Percentiles rank a stretch among this genome's conserved stretches.
These are phyloP conservation scores for Aythya baeri DNA, from an alignment of 2,113 vertebrate species.

Conservation along the genomic window DNA sequence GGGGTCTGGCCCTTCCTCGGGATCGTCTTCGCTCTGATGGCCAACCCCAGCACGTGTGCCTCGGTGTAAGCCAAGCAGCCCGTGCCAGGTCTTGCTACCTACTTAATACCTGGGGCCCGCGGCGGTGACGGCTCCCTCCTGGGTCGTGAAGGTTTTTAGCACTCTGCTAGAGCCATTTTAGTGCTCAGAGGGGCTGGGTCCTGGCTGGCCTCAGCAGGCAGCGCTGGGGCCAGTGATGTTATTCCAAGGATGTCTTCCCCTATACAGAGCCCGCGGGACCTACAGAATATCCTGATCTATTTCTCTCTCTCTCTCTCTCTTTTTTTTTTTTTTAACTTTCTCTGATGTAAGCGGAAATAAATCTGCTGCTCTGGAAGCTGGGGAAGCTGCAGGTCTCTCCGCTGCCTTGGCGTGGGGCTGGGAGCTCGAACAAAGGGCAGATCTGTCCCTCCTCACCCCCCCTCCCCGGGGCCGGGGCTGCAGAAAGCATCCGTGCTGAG, in stretches of 20 bases:
- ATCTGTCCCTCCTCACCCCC: not conserved
- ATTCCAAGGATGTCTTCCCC: conserved; percentile 44
- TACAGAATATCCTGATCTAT: conserved; percentile 35
- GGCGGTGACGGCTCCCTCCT: not conserved
- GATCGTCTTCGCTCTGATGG: conserved; percentile 18
- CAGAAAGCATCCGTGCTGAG: not conserved
- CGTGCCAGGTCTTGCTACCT: conserved; percentile 53
- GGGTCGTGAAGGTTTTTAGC: conserved; percentile 39
- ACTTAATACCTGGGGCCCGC: conserved; percentile 50
- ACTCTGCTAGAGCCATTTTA: conserved; percentile 14
- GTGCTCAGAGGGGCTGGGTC: not conserved
- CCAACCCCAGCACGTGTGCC: not conserved
- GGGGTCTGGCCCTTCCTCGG: fast-evolving
- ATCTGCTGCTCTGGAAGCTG: not conserved
- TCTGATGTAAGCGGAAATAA: conserved; percentile 51
- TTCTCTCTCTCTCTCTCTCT: not conserved
- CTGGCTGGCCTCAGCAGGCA: not conserved
- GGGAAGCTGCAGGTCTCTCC: not conserved
- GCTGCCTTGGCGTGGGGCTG: not conserved
- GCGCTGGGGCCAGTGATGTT: conserved; percentile 13
- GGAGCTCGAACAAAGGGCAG: conserved; percentile 14
- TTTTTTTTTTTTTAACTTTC: not conserved
- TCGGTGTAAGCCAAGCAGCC: conserved; percentile 46
- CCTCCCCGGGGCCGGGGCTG: not conserved
- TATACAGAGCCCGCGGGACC: not conserved